These are phyloP conservation scores for Anoplolepis gracilipes DNA, from an alignment of 1,140 invertebrate species.

Conservation along the genomic window DNA sequence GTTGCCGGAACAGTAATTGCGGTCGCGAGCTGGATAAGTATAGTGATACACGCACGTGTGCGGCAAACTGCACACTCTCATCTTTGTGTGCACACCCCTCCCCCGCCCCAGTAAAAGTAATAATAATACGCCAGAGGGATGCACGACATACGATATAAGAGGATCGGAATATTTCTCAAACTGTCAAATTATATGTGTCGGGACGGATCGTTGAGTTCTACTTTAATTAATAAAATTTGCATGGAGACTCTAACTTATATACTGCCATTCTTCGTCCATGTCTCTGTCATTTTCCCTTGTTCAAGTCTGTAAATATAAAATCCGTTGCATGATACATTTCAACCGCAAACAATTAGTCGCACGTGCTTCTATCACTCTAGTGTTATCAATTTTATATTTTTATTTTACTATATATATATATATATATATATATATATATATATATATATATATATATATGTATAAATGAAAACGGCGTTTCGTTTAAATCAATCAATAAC, in stretches of 20 bases:
- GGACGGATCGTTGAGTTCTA: neutral
- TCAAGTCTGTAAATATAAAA: neutral
- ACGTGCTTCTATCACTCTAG: neutral
- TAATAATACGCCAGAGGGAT: neutral
- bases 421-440: no score
- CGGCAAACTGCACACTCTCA: conserved; percentile 25
- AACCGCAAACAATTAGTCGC: neutral
- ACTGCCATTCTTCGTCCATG: no score
- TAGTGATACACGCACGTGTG: conserved; percentile 56
- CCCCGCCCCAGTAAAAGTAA: neutral
- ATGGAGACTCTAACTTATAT: neutral
- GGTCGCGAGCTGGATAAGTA: conserved; percentile 36
- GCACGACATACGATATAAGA: neutral
- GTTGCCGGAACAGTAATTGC: conserved; percentile 69
- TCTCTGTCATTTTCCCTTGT: neutral
- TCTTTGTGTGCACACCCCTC: neutral
- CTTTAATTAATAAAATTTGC: neutral
- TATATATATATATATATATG: no score
- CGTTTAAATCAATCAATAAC: conserved; percentile 10
- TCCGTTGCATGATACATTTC: neutral
- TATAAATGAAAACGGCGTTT: neutral
- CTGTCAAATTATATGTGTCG: neutral
- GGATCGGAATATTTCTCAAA: neutral
- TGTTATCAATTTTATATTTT: neutral
- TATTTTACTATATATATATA: neutral